A percentile compares a stretch with the other conserved stretches of the same genome.
Conservation (phyloP, 2,888 invertebrate species). For the Hypena proboscidalis region DNA sequence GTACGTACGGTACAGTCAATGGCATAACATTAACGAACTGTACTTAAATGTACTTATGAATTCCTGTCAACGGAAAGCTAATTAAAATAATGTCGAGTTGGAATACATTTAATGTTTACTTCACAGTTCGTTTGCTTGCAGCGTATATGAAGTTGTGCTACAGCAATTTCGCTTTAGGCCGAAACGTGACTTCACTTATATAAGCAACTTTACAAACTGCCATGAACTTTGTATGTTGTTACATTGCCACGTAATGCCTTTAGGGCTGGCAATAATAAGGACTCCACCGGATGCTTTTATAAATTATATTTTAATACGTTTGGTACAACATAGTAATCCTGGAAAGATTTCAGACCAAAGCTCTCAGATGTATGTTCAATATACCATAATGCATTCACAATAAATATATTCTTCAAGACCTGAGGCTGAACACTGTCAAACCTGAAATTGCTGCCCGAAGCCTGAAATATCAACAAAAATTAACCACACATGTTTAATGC, state of each 20-base stretch:
- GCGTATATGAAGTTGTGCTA: conserved; percentile 18
- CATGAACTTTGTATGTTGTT: conserved; percentile 24
- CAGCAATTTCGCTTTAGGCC: conserved; percentile 21
- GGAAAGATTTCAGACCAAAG: neutral
- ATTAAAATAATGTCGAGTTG: conserved; percentile 18
- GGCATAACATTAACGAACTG: neutral
- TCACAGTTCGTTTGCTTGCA: conserved; percentile 26
- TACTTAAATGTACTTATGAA: neutral
- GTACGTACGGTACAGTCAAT: neutral
- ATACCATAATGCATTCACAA: no score
- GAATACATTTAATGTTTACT: conserved; percentile 16
- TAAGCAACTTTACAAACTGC: conserved; percentile 28
- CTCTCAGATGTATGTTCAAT: no score
- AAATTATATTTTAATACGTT: neutral
- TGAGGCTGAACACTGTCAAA: no score
- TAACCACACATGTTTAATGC: no score
- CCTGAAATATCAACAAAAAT: no score
- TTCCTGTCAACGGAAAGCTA: conserved; percentile 5
- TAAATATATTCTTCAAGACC: no score
- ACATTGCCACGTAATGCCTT: conserved; percentile 12
- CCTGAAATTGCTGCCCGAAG: no score
- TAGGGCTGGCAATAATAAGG: conserved; percentile 3
- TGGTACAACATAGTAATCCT: neutral
- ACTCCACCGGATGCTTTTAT: neutral
- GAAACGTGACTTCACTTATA: conserved; percentile 30